phyloP scores from a whole-genome alignment of 2,113 vertebrate genomes.

The Leptocoma aspasia region DNA sequence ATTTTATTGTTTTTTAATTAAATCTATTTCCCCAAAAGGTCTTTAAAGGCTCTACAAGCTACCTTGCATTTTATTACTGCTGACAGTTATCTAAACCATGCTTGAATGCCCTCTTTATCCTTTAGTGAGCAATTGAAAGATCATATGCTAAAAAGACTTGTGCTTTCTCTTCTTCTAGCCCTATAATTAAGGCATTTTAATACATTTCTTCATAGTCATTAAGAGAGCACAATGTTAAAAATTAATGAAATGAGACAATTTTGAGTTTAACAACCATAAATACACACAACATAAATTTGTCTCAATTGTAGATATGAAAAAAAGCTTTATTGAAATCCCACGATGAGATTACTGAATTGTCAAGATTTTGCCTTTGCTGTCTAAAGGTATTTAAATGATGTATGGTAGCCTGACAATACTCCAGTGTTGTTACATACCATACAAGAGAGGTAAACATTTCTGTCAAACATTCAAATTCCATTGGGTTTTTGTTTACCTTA shows the following conservation, averaged over 20 bases:
- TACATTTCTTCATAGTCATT: slow-evolving; percentile 65
- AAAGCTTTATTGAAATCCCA: slow-evolving; percentile 52
- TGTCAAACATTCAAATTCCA: slow-evolving; percentile 34
- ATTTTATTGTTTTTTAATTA: slow-evolving; percentile 76
- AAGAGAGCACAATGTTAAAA: slow-evolving; percentile 69
- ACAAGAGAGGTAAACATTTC: slow-evolving; percentile 25
- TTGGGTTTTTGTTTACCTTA: slow-evolving; percentile 12
- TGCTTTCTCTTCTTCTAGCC: slow-evolving; percentile 66
- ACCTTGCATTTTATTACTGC: slow-evolving; percentile 73
- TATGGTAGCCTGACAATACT: slow-evolving; percentile 25
- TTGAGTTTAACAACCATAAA: slow-evolving; percentile 70
- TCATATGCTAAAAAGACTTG: slow-evolving; percentile 72
- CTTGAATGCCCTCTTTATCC: slow-evolving; percentile 75
- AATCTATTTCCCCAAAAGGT: slow-evolving; percentile 69
- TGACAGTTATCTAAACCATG: slow-evolving; percentile 74
- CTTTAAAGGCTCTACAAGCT: slow-evolving; percentile 68
- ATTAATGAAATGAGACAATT: slow-evolving; percentile 73
- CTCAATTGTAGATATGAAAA: slow-evolving; percentile 53
- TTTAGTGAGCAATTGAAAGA: slow-evolving; percentile 77
- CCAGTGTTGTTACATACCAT: not conserved
- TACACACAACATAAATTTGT: slow-evolving; percentile 63
- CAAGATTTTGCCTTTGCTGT: slow-evolving; percentile 33
- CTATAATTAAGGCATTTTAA: slow-evolving; percentile 76
- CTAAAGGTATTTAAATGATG: slow-evolving; percentile 48
- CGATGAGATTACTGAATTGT: slow-evolving; percentile 35